Evolutionary conservation across 2,797 vertebrate species (phyloP).

Genomic region (Brachyalestes nurse): DNA sequence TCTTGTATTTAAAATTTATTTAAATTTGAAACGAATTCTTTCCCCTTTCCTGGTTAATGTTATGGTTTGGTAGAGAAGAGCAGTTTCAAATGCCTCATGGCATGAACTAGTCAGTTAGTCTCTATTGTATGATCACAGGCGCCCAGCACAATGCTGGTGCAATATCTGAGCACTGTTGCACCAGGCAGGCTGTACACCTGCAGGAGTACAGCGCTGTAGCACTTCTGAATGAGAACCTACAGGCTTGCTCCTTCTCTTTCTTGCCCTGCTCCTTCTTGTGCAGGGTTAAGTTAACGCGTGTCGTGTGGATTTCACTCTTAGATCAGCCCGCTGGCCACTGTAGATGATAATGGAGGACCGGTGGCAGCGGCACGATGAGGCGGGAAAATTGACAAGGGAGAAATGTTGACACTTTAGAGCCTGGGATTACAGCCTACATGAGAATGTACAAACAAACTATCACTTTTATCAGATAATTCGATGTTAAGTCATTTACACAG

Average conservation of each 20-base stretch:
- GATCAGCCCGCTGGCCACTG: not conserved
- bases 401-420: not conserved
- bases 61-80: not conserved
- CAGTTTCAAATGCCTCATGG: not conserved
- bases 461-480: not conserved
- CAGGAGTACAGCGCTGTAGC: conserved; percentile 43
- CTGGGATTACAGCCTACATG: not conserved
- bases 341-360: not conserved
- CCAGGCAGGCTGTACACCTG: conserved; percentile 62
- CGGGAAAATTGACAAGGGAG: conserved; percentile 18
- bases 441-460: too few species aligned
- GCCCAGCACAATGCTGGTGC: conserved; percentile 71
- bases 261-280: not conserved
- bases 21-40: too few species aligned
- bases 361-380: conserved; percentile 5
- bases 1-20: too few species aligned
- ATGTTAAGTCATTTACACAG: not conserved
- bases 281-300: not conserved
- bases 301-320: not conserved
- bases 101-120: not conserved
- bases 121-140: not conserved
- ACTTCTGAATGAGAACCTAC: not conserved
- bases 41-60: too few species aligned
- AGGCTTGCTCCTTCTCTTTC: not conserved
- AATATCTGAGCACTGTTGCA: conserved; percentile 68